Percentiles rank a stretch among this genome's conserved stretches.
Conservation (phyloP, 2,113 vertebrate species). For the Eira barbara region DNA sequence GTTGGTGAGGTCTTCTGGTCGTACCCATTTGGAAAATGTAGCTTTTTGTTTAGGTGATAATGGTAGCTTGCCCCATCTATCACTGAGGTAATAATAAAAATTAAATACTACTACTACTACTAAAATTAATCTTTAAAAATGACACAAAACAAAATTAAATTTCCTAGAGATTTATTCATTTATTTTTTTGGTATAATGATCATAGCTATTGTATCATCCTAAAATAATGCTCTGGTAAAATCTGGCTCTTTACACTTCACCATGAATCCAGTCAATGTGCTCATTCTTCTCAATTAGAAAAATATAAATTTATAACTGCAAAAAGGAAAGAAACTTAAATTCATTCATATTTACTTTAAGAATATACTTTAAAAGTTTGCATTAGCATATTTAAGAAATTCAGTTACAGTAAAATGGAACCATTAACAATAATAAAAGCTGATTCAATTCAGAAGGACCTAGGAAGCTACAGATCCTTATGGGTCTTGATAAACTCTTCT, state of each 20-base stretch:
- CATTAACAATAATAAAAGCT: neutral
- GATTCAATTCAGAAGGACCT: neutral
- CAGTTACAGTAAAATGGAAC: slow-evolving; percentile 1
- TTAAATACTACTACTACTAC: neutral
- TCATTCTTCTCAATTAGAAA: neutral
- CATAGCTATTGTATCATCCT: neutral
- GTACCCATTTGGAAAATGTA: slow-evolving; percentile 96
- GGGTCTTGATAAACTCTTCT: neutral
- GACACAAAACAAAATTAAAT: slow-evolving; percentile 36
- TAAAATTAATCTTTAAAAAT: slow-evolving; percentile 5
- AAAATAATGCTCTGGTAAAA: neutral
- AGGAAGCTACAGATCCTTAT: neutral
- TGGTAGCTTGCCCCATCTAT: slow-evolving; percentile 93
- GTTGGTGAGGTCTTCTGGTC: slow-evolving; percentile 94
- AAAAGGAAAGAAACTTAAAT: neutral
- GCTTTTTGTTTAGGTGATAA: slow-evolving; percentile 97
- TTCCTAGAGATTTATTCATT: neutral
- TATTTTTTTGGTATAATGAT: neutral
- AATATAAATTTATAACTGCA: neutral
- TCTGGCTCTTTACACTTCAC: neutral
- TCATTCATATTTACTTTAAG: neutral
- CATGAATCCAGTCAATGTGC: slow-evolving; percentile 1
- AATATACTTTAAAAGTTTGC: neutral
- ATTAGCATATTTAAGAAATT: neutral
- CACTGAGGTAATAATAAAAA: slow-evolving; percentile 81